These are phyloP conservation scores for Teleopsis dalmanni DNA, from an alignment of 1,140 invertebrate genomes.

Conservation along the genomic window DNA sequence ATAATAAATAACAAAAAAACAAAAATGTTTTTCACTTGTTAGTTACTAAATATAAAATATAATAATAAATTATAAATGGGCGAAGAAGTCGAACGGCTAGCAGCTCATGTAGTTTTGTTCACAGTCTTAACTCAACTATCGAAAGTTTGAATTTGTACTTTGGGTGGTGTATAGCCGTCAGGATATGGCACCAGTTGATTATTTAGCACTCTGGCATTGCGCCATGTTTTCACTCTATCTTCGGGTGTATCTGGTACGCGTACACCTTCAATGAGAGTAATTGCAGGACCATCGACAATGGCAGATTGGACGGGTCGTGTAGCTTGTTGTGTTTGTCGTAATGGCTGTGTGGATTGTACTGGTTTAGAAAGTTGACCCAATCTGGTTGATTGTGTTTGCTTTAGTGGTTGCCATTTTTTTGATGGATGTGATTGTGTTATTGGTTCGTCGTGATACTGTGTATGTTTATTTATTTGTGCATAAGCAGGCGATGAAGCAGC, in stretches of 20 bases:
- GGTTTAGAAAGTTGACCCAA: background rate
- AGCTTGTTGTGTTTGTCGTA: background rate
- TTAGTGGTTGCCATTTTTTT: background rate
- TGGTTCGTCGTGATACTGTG: background rate
- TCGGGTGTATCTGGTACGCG: conserved; percentile 74
- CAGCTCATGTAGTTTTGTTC: background rate
- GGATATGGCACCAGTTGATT: conserved; percentile 65
- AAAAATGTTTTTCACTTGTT: too few relatives aligned
- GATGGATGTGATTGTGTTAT: background rate
- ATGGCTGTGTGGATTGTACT: background rate
- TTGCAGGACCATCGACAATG: conserved; percentile 34
- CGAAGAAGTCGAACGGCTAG: too few relatives aligned
- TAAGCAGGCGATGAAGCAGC: background rate
- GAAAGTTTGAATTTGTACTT: conserved; percentile 43
- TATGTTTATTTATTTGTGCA: background rate
- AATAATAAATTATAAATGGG: too few relatives aligned
- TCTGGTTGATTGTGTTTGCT: background rate
- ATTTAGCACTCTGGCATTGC: conserved; percentile 79
- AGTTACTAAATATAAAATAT: too few relatives aligned
- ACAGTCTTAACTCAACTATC: conserved; percentile 23
- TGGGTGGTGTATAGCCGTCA: conserved; percentile 56
- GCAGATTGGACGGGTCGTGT: conserved; percentile 19
- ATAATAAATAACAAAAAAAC: too few relatives aligned
- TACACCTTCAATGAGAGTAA: conserved; percentile 67
- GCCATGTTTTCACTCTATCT: conserved; percentile 69